Conservation (phyloP, 1,140 invertebrate species). For the Apis mellifera region Amel_HAv3.1 CM009931.2:15390501-15391000, state of each 20-base stretch:
- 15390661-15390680: not conserved
- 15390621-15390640: too few species aligned
- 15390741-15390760: constrained; percentile 46
- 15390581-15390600: not conserved
- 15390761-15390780: constrained; percentile 55
- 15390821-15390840: constrained; percentile 24
- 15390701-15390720: constrained; percentile 14
- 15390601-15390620: not conserved
- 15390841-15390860: constrained; percentile 63
- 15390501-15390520: constrained; percentile 11
- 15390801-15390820: constrained; percentile 11
- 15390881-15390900: constrained; percentile 72
- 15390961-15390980: constrained; percentile 24
- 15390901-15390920: constrained; percentile 63
- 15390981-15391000: not conserved
- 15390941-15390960: constrained; percentile 23
- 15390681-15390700: constrained; percentile 41
- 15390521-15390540: not conserved
- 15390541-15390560: not conserved
- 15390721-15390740: constrained; percentile 31
- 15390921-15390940: constrained; percentile 67
- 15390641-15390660: too few species aligned
- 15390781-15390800: constrained; percentile 45
- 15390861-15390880: constrained; percentile 73
- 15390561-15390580: not conserved